Evolutionary conservation across 1,140 invertebrate genomes (phyloP), one percentile per base, ranked within the genome.

Genomic region (Drosophila arizonae): DNA sequence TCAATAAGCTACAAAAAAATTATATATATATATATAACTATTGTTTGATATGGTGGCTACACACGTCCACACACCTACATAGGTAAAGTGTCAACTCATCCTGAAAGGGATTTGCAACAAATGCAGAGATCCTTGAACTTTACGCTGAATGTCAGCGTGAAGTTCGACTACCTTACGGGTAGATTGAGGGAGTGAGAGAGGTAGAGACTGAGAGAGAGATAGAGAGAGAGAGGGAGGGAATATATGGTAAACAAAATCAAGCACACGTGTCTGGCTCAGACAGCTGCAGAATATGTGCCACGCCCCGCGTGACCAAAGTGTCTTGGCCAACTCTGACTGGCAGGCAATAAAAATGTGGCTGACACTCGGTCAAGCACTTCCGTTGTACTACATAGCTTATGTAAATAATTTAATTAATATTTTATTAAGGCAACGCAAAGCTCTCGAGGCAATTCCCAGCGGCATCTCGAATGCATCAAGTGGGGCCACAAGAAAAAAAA

Each of bases 371-470:
- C 39, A 13, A 30, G 4, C 60, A 56, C 55, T 68, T 72, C 56
- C 64, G 64, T 4, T 8, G 24, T 13, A 39, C 6, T 13, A 39
- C 6, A 41, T n/a, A 15, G n/a, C 45, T 30, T 69, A 80, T 85
- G 81, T 57, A 87, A 86, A 86, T 86, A 79, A 87, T 86, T 86
- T 76, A 86, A 86, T 86, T 85, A 86, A 82, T 87, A 87, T 84
- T 84, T 84, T 73, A 84, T 85, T 77, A 61, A 52, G 50, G 56
- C 50, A 28, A 51, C 36, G 56, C 61, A 58, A 46, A 65, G 24
- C 21, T 51, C 69, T 41, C 60, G 28, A 60, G 55, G 70, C 69
- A 36, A 67, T 65, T 48, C 56, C 24, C 61, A 24, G 10, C 3
- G n/a, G 9, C 57, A 43, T 8, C 21, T 41, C 21, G 39, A 52